Conservation (phyloP, 2,888 invertebrate species). For the Poecilobothrus nobilitatus region DNA sequence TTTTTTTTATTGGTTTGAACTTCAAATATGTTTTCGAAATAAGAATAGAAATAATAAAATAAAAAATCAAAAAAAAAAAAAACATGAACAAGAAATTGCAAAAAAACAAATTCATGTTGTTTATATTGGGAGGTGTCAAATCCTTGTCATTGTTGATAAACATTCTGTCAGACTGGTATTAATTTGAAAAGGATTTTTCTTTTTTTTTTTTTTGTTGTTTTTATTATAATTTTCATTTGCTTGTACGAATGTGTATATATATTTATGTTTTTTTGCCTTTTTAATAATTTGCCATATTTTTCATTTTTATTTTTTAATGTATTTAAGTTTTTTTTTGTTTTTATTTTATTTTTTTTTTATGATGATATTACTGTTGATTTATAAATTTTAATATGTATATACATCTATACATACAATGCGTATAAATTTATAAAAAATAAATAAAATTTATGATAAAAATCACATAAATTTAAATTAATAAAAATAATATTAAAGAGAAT, state of each 20-base stretch:
- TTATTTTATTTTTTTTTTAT: background rate
- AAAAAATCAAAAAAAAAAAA: background rate
- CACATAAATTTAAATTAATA: too few relatives aligned
- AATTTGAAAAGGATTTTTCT: background rate
- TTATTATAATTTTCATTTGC: too few relatives aligned
- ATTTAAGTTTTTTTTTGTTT: background rate
- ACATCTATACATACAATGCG: too few relatives aligned
- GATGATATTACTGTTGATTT: background rate
- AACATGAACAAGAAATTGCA: background rate
- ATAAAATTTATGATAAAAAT: too few relatives aligned
- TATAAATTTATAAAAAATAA: too few relatives aligned
- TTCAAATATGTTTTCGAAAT: background rate
- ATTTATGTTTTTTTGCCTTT: too few relatives aligned
- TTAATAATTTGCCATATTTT: background rate
- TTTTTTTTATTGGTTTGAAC: background rate
- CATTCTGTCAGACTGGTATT: conserved; percentile 1
- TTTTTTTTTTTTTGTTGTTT: background rate
- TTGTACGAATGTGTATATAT: too few relatives aligned
- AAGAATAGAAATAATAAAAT: background rate
- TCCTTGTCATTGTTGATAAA: conserved; percentile 6
- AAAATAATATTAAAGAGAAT: too few relatives aligned
- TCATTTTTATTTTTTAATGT: background rate
- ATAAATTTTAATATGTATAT: too few relatives aligned
- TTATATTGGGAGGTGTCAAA: background rate
- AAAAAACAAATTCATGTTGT: background rate